phyloP scores from a whole-genome alignment of 1,140 invertebrate genomes.

The Amphibalanus amphitrite region DNA sequence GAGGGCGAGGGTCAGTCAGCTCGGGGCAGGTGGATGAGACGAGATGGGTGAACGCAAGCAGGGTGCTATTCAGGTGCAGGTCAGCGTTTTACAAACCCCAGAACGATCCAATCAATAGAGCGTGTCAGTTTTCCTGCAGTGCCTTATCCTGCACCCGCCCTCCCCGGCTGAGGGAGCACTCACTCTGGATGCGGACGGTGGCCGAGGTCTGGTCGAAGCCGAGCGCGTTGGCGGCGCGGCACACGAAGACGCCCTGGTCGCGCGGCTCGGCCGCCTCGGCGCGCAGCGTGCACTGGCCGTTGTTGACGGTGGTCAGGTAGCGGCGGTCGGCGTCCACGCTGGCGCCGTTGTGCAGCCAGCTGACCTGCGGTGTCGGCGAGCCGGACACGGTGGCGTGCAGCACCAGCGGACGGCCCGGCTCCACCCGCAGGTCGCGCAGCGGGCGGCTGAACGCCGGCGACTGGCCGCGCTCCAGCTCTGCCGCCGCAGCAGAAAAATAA shows the following conservation, averaged over 20 bases:
- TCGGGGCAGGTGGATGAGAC: no score
- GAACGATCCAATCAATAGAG: no score
- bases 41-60: no score
- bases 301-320: conserved; percentile 35
- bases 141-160: no score
- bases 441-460: neutral
- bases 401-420: conserved; percentile 29
- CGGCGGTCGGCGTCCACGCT: conserved; percentile 55
- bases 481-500: no score
- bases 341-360: conserved; percentile 55
- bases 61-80: no score
- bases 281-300: conserved; percentile 40
- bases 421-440: neutral
- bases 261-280: conserved; percentile 38
- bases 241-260: conserved; percentile 43
- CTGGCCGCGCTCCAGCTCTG: neutral
- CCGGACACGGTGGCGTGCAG: conserved; percentile 53
- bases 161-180: no score
- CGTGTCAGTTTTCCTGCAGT: no score
- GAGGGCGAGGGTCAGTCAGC: no score
- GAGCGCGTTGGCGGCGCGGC: conserved; percentile 31
- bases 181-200: conserved; percentile 30
- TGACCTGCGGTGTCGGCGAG: conserved; percentile 49
- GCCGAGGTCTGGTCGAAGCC: conserved; percentile 32
- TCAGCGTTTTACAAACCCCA: no score